Evolutionary conservation across 35 echinoderm and acorn worm species (phyloP).

Genomic region (Ptychodera flava): DNA sequence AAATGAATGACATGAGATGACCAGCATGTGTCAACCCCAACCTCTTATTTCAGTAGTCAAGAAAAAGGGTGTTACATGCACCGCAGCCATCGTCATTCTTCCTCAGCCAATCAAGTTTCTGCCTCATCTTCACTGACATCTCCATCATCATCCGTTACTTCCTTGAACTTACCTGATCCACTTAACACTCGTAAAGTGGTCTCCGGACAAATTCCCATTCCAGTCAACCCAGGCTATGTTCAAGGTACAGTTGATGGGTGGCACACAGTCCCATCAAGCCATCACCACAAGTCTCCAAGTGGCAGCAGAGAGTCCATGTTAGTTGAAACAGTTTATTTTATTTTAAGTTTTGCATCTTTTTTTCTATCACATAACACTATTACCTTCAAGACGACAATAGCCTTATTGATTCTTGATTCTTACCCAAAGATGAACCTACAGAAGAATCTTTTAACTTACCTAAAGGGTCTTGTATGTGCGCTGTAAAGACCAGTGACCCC

Average conservation of each 20-base stretch:
- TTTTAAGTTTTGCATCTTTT: no score
- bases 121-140: not conserved
- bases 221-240: not conserved
- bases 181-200: not conserved
- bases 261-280: not conserved
- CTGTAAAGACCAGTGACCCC: no score
- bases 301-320: no score
- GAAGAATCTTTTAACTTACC: no score
- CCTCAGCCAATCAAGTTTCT: not conserved
- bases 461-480: no score
- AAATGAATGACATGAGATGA: no score
- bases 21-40: not conserved
- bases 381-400: no score
- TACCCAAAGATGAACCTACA: no score
- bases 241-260: not conserved
- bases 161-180: not conserved
- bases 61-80: not conserved
- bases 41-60: not conserved
- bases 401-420: no score
- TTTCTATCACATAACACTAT: no score
- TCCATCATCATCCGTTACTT: not conserved
- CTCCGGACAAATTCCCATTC: not conserved
- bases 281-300: no score
- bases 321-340: no score
- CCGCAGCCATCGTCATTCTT: not conserved